These are phyloP conservation scores for Camelus dromedarius DNA, from an alignment of 2,113 vertebrate genomes.

Conservation along the genomic window DNA sequence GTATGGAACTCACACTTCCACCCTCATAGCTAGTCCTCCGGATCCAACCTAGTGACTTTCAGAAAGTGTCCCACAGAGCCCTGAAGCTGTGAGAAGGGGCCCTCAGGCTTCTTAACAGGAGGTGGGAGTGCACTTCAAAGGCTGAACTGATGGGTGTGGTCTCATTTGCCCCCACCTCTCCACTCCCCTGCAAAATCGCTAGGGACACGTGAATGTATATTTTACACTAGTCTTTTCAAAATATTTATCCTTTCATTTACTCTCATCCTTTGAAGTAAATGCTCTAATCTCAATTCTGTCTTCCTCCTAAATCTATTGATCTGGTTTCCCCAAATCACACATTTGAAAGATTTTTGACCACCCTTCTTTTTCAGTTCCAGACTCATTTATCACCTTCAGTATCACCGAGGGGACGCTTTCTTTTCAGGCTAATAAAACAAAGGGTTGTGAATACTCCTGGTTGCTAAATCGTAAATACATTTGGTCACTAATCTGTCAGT, in stretches of 20 bases:
- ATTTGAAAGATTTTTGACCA: background rate
- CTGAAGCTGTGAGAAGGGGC: background rate
- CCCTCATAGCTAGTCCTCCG: background rate
- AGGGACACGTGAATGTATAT: background rate
- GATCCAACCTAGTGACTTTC: background rate
- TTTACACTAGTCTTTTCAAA: background rate
- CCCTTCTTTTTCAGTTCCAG: background rate
- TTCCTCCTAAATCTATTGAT: conserved; percentile 9
- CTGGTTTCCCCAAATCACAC: background rate
- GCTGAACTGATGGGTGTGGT: background rate
- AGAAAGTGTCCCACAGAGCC: background rate
- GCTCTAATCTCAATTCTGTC: background rate
- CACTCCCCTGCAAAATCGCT: background rate
- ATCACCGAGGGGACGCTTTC: background rate
- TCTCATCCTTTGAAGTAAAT: background rate
- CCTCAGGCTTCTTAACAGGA: background rate
- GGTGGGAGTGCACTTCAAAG: background rate
- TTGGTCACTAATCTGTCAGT: background rate
- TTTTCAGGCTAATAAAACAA: background rate
- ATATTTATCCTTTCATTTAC: background rate
- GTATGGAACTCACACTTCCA: background rate
- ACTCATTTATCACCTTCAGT: background rate
- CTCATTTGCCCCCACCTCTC: background rate
- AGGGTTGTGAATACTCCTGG: background rate
- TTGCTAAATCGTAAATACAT: background rate